A percentile compares a stretch with the other conserved stretches of the same genome.
Evolutionary conservation across 2,113 vertebrate species (phyloP).

Genomic region (Myrmecophaga tridactyla): DNA sequence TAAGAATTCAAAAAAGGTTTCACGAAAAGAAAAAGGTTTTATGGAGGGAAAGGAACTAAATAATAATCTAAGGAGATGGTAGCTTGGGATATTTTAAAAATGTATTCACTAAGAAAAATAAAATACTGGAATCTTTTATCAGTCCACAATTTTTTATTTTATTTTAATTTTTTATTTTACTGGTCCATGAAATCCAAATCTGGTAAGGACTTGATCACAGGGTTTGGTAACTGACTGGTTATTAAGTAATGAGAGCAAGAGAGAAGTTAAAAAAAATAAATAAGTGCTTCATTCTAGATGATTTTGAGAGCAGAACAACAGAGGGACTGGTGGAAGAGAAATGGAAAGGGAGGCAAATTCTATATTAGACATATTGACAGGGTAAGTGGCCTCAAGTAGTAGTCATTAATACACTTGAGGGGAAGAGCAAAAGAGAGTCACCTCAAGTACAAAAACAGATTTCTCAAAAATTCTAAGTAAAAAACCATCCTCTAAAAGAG

Average conservation of each 20-base stretch:
- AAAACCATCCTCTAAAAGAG: neutral
- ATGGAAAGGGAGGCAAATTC: neutral
- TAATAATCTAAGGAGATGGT: neutral
- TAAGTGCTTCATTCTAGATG: neutral
- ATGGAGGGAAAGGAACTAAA: neutral
- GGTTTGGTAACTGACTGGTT: constrained; percentile 9
- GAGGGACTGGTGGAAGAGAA: neutral
- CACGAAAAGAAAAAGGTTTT: neutral
- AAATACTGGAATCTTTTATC: neutral
- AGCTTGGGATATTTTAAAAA: neutral
- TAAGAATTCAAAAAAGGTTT: constrained; percentile 15
- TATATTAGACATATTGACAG: neutral
- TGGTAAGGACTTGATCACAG: neutral
- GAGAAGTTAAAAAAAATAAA: neutral
- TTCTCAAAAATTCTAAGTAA: constrained; percentile 12
- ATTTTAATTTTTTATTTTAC: neutral
- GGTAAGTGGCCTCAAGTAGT: neutral
- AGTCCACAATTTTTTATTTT: neutral
- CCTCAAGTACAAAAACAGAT: neutral
- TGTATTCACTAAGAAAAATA: constrained; percentile 20
- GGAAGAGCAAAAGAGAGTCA: neutral
- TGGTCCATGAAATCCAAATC: neutral
- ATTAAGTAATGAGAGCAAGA: neutral
- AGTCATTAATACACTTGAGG: neutral
- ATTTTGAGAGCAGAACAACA: neutral